phyloP scores from a whole-genome alignment of 2,113 vertebrate species.

The Paramormyrops kingsleyae region DNA sequence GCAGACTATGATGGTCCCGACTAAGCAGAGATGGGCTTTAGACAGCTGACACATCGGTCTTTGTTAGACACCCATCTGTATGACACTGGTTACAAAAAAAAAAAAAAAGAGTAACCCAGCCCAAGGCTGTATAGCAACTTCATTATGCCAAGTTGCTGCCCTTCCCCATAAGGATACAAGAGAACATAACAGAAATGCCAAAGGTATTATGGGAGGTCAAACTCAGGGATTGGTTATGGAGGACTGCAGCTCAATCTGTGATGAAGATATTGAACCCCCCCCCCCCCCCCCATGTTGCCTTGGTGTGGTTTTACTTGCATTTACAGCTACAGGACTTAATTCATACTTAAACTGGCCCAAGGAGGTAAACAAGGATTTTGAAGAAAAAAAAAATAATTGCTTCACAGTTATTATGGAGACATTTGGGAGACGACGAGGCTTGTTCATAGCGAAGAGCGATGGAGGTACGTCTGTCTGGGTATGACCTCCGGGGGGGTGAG shows the following conservation, averaged over 20 bases:
- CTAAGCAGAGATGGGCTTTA: conserved; percentile 33
- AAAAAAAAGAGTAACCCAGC: not conserved
- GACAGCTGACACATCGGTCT: not conserved
- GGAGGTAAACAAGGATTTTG: conserved; percentile 36
- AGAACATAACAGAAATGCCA: not conserved
- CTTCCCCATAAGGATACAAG: not conserved
- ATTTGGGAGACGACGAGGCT: conserved; percentile 50
- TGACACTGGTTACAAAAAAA: not conserved
- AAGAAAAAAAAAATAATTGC: conserved; percentile 39
- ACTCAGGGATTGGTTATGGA: not conserved
- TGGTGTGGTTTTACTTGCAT: conserved; percentile 30
- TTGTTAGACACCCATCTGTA: not conserved
- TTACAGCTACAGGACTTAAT: conserved; percentile 40
- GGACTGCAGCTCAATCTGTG: conserved; percentile 14
- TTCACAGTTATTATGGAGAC: conserved; percentile 47
- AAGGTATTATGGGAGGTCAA: not conserved
- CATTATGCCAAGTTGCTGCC: not conserved
- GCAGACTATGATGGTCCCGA: conserved; percentile 44
- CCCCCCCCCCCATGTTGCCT: not conserved
- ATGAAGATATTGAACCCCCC: not conserved
- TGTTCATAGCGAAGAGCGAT: conserved; percentile 26
- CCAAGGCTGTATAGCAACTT: not conserved
- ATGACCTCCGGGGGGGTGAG: conserved; percentile 20
- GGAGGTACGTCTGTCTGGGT: not conserved
- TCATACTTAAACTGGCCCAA: conserved; percentile 17